Conservation (phyloP, 1,140 invertebrate genomes). For the Trichomalopsis sarcophagae region DNA sequence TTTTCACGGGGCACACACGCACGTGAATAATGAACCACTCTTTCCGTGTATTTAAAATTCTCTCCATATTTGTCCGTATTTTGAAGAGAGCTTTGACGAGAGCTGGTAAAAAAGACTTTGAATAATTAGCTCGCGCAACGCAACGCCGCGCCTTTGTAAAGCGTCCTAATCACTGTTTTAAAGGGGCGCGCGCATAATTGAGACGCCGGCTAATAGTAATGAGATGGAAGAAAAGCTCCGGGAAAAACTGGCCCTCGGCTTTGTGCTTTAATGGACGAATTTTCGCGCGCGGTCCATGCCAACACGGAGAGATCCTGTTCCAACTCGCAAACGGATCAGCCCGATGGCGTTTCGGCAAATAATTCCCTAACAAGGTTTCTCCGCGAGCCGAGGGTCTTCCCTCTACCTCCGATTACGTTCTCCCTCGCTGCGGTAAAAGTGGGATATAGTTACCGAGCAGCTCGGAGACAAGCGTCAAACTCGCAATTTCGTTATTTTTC, state of each 20-base stretch:
- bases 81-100: slow-evolving; percentile 12
- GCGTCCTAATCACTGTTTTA: slow-evolving; percentile 31
- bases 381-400: slow-evolving; percentile 9
- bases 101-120: slow-evolving; percentile 3
- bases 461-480: not conserved
- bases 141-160: not conserved
- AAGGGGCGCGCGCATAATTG: slow-evolving; percentile 23
- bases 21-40: not conserved
- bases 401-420: slow-evolving; percentile 11
- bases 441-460: not conserved
- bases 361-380: slow-evolving; percentile 47
- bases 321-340: slow-evolving; percentile 40
- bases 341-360: slow-evolving; percentile 38
- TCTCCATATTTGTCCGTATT: not conserved
- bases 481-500: not conserved
- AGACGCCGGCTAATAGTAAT: slow-evolving; percentile 7
- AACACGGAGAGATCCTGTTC: not conserved
- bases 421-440: not conserved
- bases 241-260: slow-evolving; percentile 1
- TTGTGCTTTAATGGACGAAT: slow-evolving; percentile 14
- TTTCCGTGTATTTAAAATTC: not conserved
- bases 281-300: not conserved
- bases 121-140: slow-evolving; percentile 33
- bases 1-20: not conserved
- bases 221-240: slow-evolving; percentile 16